Conservation (phyloP, 1,140 invertebrate genomes). For the Listronotus oregonensis region DNA sequence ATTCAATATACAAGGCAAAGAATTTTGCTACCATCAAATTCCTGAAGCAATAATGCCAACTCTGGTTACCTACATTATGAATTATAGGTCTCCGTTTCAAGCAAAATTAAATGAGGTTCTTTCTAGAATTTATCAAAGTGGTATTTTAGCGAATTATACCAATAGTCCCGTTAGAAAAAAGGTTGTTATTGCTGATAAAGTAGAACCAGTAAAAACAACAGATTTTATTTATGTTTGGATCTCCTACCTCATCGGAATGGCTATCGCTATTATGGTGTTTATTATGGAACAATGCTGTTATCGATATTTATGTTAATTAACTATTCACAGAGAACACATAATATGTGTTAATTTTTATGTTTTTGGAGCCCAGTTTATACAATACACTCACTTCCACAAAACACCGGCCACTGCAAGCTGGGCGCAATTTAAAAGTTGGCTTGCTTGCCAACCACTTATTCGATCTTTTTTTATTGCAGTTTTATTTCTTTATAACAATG, state of each 20-base stretch:
- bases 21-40: constrained; percentile 13
- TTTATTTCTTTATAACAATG: too few species aligned
- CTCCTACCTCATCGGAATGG: background rate
- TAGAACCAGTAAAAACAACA: background rate
- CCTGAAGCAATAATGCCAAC: constrained; percentile 22
- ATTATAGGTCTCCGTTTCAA: constrained; percentile 8
- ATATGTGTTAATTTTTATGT: too few species aligned
- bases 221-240: background rate
- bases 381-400: too few species aligned
- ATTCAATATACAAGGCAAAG: background rate
- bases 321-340: too few species aligned
- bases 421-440: too few species aligned
- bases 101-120: constrained; percentile 11
- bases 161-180: background rate
- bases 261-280: background rate
- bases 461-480: too few species aligned
- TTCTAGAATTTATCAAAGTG: background rate
- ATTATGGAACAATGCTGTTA: background rate
- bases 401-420: too few species aligned
- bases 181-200: background rate
- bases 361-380: too few species aligned
- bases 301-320: too few species aligned
- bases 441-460: too few species aligned
- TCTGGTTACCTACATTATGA: constrained; percentile 14
- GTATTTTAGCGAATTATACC: constrained; percentile 12